Evolutionary conservation across 2,113 vertebrate genomes (phyloP).

Genomic region (Salminus brasiliensis): DNA sequence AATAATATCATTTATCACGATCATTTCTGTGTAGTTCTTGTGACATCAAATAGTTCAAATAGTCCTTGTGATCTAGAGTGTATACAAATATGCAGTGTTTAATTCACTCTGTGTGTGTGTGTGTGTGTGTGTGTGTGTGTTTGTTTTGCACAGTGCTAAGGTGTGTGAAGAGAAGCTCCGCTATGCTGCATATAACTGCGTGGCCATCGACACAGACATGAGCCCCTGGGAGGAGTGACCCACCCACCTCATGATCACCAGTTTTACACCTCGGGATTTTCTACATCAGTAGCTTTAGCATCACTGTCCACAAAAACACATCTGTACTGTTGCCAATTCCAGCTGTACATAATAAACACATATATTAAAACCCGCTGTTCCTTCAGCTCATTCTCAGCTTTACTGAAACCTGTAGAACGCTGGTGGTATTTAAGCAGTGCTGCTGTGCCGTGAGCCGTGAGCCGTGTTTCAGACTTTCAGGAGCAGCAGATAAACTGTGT

Average conservation of each 20-base stretch:
- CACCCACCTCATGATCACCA: conserved; percentile 19
- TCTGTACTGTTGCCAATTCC: conserved; percentile 60
- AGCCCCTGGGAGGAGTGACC: conserved; percentile 95
- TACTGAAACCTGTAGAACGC: too few species aligned
- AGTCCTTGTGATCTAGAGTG: too few species aligned
- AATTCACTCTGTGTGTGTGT: too few species aligned
- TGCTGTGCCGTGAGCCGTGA: too few species aligned
- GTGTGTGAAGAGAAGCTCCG: conserved; percentile 96
- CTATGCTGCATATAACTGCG: conserved; percentile 96
- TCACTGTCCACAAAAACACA: conserved; percentile 46
- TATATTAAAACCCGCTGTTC: conserved; percentile 44
- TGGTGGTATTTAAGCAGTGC: too few species aligned
- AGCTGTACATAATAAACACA: conserved; percentile 74
- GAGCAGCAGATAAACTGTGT: too few species aligned
- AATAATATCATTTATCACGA: too few species aligned
- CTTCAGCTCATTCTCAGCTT: neutral
- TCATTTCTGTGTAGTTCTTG: too few species aligned
- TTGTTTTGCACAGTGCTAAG: conserved; percentile 81
- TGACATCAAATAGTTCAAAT: too few species aligned
- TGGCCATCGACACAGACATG: conserved; percentile 98
- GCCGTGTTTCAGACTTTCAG: too few species aligned
- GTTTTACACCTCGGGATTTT: conserved; percentile 39
- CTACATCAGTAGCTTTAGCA: conserved; percentile 44
- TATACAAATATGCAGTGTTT: too few species aligned
- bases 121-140: conserved; percentile 16